A percentile compares a stretch with the other conserved stretches of the same genome.
Conservation (phyloP, 2,888 invertebrate species). For the Apantesis nais region DNA sequence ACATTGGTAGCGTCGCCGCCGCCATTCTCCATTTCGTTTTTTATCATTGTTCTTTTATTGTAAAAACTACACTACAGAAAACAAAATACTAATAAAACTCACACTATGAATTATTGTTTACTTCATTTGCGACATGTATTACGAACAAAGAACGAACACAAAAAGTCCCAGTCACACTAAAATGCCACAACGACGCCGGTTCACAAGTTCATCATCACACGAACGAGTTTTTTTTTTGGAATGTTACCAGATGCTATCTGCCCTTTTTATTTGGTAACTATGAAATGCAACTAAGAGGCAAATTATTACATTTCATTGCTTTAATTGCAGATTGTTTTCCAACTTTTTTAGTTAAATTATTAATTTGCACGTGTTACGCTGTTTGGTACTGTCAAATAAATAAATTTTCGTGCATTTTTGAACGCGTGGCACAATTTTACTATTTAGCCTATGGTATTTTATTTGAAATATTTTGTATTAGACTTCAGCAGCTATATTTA, state of each 20-base stretch:
- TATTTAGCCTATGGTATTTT: constrained; percentile 59
- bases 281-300: constrained; percentile 37
- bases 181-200: constrained; percentile 83
- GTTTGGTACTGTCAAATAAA: constrained; percentile 63
- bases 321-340: constrained; percentile 28
- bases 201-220: constrained; percentile 82
- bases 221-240: constrained; percentile 78
- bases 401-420: constrained; percentile 63
- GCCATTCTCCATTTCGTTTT: constrained; percentile 85
- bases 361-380: constrained; percentile 59
- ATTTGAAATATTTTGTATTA: too few relatives aligned
- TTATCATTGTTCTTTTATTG: constrained; percentile 76
- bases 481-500: too few relatives aligned
- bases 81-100: constrained; percentile 77
- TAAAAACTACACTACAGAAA: constrained; percentile 80
- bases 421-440: constrained; percentile 69
- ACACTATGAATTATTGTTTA: constrained; percentile 70
- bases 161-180: constrained; percentile 75
- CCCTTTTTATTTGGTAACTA: constrained; percentile 51
- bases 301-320: constrained; percentile 48
- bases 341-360: constrained; percentile 31
- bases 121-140: constrained; percentile 79
- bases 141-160: constrained; percentile 82
- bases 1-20: constrained; percentile 85
- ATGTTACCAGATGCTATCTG: constrained; percentile 78